Conservation (phyloP, 2,888 invertebrate genomes). For the Sarcophaga caerulescens region DNA sequence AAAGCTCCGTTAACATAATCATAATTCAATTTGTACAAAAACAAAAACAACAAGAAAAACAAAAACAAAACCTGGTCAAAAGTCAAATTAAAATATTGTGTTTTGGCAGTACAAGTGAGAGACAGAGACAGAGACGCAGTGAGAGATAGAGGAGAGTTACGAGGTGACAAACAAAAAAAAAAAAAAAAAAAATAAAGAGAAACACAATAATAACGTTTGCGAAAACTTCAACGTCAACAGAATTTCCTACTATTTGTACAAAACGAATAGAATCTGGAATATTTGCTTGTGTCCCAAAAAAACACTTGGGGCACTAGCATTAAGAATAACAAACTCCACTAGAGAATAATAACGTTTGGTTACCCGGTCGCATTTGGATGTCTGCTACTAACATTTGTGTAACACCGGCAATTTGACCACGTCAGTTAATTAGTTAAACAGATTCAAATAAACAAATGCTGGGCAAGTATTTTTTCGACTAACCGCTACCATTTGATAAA, state of each 20-base stretch:
- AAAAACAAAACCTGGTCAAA: not conserved
- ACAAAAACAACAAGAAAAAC: too few species aligned
- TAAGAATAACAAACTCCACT: too few species aligned
- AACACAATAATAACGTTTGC: not conserved
- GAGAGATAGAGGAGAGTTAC: not conserved
- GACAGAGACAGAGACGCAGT: too few species aligned
- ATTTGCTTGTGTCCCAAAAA: not conserved
- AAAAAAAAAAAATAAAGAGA: not conserved
- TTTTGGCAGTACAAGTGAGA: not conserved
- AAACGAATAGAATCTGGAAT: not conserved
- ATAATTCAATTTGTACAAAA: constrained; percentile 54
- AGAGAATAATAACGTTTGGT: too few species aligned
- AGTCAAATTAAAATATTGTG: not conserved
- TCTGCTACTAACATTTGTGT: not conserved
- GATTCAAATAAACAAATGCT: constrained; percentile 35
- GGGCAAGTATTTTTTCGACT: constrained; percentile 10
- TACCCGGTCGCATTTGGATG: too few species aligned
- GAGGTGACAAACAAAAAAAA: not conserved
- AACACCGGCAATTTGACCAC: constrained; percentile 37
- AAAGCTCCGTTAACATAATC: constrained; percentile 28
- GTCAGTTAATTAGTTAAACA: constrained; percentile 59
- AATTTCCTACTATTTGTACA: too few species aligned
- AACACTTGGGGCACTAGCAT: not conserved
- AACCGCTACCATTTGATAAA: constrained; percentile 1
- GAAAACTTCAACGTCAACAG: too few species aligned